Conservation (phyloP, 2,113 vertebrate genomes). For the Numenius arquata region DNA sequence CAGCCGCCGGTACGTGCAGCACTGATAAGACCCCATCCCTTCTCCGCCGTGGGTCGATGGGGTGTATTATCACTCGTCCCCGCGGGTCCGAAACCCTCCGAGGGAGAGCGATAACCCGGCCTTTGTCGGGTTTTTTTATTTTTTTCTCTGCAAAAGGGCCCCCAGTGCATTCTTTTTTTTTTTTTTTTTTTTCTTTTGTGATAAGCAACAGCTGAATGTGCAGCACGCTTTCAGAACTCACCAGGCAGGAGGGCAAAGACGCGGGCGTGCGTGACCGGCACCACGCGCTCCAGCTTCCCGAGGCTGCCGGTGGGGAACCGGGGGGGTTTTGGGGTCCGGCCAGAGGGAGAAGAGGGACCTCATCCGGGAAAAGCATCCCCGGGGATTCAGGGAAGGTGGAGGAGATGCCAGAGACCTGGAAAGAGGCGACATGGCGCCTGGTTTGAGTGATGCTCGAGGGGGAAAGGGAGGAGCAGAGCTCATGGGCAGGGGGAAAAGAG, state of each 20-base stretch:
- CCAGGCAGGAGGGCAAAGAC: background rate
- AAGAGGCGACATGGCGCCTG: accelerated
- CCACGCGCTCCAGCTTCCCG: background rate
- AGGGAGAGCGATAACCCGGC: background rate
- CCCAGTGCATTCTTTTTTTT: background rate
- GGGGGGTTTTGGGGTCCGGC: accelerated
- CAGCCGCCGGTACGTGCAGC: constrained; percentile 11
- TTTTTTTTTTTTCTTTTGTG: background rate
- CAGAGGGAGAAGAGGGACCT: accelerated
- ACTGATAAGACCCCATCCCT: background rate
- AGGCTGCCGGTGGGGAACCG: accelerated
- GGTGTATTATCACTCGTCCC: background rate
- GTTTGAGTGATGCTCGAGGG: background rate
- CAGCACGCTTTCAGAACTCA: background rate
- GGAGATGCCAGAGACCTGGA: background rate
- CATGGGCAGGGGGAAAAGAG: background rate
- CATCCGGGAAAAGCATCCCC: accelerated
- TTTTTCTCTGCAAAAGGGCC: background rate
- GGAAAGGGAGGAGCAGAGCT: accelerated
- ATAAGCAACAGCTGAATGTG: background rate
- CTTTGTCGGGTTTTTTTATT: too few species aligned
- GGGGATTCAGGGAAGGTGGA: accelerated
- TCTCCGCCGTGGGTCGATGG: background rate
- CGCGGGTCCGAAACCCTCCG: background rate
- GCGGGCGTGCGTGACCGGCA: accelerated